Evolutionary conservation across 2,888 invertebrate genomes (phyloP).

Genomic region (Drosophila koepferae): DNA sequence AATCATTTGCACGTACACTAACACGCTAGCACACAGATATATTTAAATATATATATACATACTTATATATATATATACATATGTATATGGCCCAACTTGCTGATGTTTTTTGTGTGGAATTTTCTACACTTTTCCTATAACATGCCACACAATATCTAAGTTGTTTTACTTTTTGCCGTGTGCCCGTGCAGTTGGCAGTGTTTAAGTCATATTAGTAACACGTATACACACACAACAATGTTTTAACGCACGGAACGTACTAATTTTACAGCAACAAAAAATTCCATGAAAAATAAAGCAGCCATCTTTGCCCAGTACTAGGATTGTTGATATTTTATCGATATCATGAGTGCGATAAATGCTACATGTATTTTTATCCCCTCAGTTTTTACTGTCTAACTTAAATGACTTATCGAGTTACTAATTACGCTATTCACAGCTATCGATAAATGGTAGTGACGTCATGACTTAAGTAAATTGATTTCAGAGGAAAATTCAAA

Average conservation of each 20-base stretch:
- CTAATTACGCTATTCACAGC: neutral
- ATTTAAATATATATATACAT: constrained; percentile 27
- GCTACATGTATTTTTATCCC: constrained; percentile 3
- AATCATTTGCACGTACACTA: constrained; percentile 68
- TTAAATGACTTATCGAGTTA: constrained; percentile 28
- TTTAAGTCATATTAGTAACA: constrained; percentile 33
- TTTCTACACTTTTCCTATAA: constrained; percentile 50
- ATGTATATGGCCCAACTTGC: constrained; percentile 46
- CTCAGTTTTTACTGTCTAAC: neutral
- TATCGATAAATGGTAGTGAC: constrained; percentile 27
- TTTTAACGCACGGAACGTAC: constrained; percentile 44
- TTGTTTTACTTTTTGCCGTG: constrained; percentile 14
- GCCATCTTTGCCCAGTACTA: constrained; percentile 60
- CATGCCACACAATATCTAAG: constrained; percentile 35
- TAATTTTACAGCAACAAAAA: constrained; percentile 58
- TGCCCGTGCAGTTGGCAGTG: neutral
- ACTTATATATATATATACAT: constrained; percentile 32
- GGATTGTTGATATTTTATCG: constrained; percentile 56
- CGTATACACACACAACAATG: constrained; percentile 36
- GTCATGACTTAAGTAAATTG: neutral
- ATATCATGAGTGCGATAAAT: constrained; percentile 23
- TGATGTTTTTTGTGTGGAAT: constrained; percentile 63
- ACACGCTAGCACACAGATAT: constrained; percentile 23
- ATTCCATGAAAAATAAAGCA: constrained; percentile 64
- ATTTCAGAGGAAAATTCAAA: neutral